Percentiles rank a stretch among this genome's conserved stretches.
Evolutionary conservation across 2,888 invertebrate species (phyloP).

Genomic region (Dasypogon diadema): DNA sequence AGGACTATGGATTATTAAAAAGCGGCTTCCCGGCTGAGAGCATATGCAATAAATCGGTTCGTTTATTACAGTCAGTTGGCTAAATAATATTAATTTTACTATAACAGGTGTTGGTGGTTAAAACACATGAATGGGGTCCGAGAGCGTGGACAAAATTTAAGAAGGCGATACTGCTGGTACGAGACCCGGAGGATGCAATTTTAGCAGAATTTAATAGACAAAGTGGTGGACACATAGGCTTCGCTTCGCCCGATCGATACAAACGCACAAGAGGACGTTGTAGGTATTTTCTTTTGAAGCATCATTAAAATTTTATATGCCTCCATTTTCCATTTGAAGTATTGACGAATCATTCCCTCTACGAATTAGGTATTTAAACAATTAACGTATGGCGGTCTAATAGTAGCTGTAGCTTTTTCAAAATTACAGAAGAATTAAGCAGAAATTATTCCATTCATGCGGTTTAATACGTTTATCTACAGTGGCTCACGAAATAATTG

Average conservation of each 20-base stretch:
- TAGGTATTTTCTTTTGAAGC: constrained; percentile 64
- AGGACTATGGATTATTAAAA: constrained; percentile 81
- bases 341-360: no score
- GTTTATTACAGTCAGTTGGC: no score
- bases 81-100: not conserved
- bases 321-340: no score
- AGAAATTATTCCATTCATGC: no score
- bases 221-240: constrained; percentile 84
- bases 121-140: constrained; percentile 82
- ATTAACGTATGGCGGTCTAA: no score
- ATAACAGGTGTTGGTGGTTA: constrained; percentile 75
- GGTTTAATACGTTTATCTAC: no score
- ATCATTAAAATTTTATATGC: constrained; percentile 1
- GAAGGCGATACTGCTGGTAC: constrained; percentile 78
- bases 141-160: constrained; percentile 73
- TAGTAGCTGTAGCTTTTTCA: no score
- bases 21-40: constrained; percentile 86
- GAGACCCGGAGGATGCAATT: constrained; percentile 78
- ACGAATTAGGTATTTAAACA: no score
- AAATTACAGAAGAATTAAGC: no score
- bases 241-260: constrained; percentile 78
- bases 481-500: no score
- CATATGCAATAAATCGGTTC: constrained; percentile 77
- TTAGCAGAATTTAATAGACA: constrained; percentile 83
- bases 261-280: constrained; percentile 74